Conservation (phyloP, 2,888 invertebrate species). For the Actias luna region DNA sequence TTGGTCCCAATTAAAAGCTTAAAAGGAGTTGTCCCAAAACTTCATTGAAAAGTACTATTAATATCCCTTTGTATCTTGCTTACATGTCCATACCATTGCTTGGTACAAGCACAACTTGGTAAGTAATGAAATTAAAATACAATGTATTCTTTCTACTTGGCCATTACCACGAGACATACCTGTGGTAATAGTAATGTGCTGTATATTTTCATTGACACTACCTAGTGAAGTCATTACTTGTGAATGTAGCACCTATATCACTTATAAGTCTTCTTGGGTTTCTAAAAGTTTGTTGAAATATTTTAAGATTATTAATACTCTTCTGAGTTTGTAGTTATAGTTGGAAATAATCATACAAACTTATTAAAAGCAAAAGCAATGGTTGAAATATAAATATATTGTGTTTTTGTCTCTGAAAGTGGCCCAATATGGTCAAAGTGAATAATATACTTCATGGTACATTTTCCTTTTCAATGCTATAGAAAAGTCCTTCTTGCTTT, state of each 20-base stretch:
- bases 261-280: conserved; percentile 22
- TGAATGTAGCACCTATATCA: conserved; percentile 32
- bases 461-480: conserved; percentile 40
- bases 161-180: conserved; percentile 32
- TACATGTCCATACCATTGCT: conserved; percentile 20
- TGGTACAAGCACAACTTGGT: conserved; percentile 26
- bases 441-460: conserved; percentile 40
- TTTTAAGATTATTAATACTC: conserved; percentile 23
- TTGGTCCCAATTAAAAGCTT: conserved; percentile 25
- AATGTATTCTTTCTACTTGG: conserved; percentile 31
- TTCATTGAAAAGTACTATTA: conserved; percentile 30
- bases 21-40: conserved; percentile 25
- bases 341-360: conserved; percentile 49
- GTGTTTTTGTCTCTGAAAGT: conserved; percentile 41
- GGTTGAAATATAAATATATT: conserved; percentile 47
- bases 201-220: conserved; percentile 28
- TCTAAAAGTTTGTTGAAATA: conserved; percentile 29
- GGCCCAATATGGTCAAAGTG: conserved; percentile 50
- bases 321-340: conserved; percentile 40
- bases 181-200: conserved; percentile 29
- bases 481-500: conserved; percentile 29
- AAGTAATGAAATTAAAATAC: conserved; percentile 23
- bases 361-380: conserved; percentile 47
- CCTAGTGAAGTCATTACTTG: conserved; percentile 25
- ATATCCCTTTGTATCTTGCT: conserved; percentile 18